phyloP scores from a whole-genome alignment of 2,888 invertebrate species.

The Tineola bisselliella region DNA sequence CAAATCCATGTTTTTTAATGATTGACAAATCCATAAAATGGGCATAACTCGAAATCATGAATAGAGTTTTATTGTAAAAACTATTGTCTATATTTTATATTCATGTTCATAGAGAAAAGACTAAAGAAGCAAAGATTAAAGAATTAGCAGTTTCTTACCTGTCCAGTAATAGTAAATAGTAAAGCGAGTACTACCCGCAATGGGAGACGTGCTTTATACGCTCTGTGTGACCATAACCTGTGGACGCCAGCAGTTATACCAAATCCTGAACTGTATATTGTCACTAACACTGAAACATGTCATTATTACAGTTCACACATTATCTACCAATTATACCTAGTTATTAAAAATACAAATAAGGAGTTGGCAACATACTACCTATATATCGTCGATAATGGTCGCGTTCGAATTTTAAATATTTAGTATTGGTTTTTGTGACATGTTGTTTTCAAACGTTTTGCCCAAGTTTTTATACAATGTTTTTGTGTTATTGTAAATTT shows the following conservation, averaged over 20 bases:
- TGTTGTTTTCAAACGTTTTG: neutral
- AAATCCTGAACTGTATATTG: conserved; percentile 79
- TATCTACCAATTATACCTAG: too few species aligned
- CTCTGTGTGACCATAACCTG: conserved; percentile 82
- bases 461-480: neutral
- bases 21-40: too few species aligned
- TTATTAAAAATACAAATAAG: too few species aligned
- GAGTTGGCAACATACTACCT: too few species aligned
- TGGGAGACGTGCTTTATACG: conserved; percentile 78
- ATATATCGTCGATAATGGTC: too few species aligned
- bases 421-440: neutral
- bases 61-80: too few species aligned
- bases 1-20: too few species aligned
- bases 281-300: conserved; percentile 37
- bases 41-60: too few species aligned
- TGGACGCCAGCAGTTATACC: conserved; percentile 87
- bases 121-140: neutral
- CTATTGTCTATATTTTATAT: too few species aligned
- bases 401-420: too few species aligned
- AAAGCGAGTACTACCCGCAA: conserved; percentile 73
- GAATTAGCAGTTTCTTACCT: conserved; percentile 58
- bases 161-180: conserved; percentile 82
- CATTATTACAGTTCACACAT: neutral
- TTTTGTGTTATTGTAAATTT: neutral
- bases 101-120: too few species aligned